Conservation (phyloP, 92 coral and sea anemone genomes). For the Porites lobata region DNA sequence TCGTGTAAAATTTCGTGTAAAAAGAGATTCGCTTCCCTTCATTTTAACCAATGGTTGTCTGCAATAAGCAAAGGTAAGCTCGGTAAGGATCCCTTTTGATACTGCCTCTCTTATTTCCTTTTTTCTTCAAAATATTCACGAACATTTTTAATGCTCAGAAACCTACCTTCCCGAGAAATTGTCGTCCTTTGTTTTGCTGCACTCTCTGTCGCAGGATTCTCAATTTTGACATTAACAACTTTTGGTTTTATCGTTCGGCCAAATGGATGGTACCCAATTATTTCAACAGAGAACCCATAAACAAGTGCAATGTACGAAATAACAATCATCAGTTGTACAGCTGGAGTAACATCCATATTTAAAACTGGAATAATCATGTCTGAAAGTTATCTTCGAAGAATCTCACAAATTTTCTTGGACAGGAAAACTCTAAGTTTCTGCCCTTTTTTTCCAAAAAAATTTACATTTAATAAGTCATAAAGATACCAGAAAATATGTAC, state of each 20-base stretch:
- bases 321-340: constrained; percentile 47
- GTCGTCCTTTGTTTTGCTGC: neutral
- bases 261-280: constrained; percentile 51
- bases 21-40: neutral
- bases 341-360: constrained; percentile 63
- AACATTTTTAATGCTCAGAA: too few species aligned
- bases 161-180: neutral
- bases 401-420: neutral
- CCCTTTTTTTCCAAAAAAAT: neutral
- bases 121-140: too few species aligned
- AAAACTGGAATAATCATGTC: constrained; percentile 58
- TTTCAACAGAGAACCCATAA: constrained; percentile 58
- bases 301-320: constrained; percentile 60
- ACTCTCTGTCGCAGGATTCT: neutral
- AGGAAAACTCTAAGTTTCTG: neutral
- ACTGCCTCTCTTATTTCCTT: too few species aligned
- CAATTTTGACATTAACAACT: neutral
- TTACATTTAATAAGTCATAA: neutral
- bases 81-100: too few species aligned
- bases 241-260: neutral
- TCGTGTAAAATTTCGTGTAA: too few species aligned
- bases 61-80: too few species aligned
- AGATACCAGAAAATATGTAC: too few species aligned
- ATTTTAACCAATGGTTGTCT: neutral
- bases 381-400: neutral